Evolutionary conservation across 2,797 vertebrate species (phyloP), one percentile per base, ranked within the genome.

Genomic region (Decapterus maruadsi): DNA sequence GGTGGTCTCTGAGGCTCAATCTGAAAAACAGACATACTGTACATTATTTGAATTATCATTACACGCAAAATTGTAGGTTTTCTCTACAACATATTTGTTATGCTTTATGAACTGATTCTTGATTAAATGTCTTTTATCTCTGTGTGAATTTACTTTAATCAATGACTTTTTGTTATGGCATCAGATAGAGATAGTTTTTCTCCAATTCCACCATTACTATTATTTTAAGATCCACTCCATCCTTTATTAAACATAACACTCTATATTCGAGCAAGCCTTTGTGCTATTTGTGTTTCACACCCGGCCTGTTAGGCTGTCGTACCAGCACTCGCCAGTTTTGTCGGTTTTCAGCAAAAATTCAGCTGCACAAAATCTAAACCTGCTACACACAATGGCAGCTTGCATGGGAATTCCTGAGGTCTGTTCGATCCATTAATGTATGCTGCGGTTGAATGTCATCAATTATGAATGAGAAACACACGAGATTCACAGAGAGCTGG

Each of bases 381-480:
- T 62, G 83, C 85, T 73, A 73, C 46, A 85, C 83, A 87, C 83
- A 70, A 78, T 67, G 55, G 81, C 89, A 87, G 87, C 86, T 82
- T 89, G 93, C 90, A 86, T 77, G 87, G 93, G 92, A 93, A 92
- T 92, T 94, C 89, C 90, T 93, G 87, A 91, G 90, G 90, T 93
- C 88, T 91, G 90, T 87, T 87, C 83, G 73, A 86, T 91, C 89
- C 89, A 90, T 92, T 91, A 91, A 93, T 87, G 91, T 92, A 89
- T 90, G 91, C 90, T 93, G 93, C 70, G 91, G 92, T 92, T 94
- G 87, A 89, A 92, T 88, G 81, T 91, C 86, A 94, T 95, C 88
- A 92, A 94, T 94, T 93, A 93, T 94, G 89, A 86, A 94, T 92
- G 89, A 94, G 92, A 85, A 90, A 90, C 90, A 89, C 87, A 80